phyloP scores from a whole-genome alignment of 2,797 vertebrate genomes.

The Cossypha niveicapilla region DNA sequence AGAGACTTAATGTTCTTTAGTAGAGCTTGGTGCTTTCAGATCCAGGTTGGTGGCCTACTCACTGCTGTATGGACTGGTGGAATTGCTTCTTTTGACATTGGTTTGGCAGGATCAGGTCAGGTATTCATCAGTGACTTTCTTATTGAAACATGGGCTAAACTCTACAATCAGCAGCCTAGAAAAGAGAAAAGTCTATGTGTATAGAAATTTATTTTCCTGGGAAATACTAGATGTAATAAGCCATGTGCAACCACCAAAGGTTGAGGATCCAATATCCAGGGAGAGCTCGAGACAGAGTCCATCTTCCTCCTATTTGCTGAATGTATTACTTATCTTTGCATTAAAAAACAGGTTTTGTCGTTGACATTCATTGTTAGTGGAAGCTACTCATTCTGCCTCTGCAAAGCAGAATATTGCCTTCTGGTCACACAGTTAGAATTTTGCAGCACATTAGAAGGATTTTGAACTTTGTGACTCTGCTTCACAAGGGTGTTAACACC shows the following conservation, averaged over 20 bases:
- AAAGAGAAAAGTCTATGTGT: neutral
- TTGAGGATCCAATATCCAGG: neutral
- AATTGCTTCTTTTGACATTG: neutral
- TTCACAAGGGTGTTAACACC: neutral
- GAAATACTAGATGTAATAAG: neutral
- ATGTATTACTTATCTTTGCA: neutral
- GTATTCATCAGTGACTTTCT: neutral
- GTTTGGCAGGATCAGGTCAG: neutral
- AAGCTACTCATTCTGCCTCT: neutral
- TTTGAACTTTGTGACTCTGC: neutral
- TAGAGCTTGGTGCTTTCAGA: neutral
- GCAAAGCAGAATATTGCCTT: neutral
- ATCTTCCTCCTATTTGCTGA: neutral
- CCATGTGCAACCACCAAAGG: neutral
- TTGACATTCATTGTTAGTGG: neutral
- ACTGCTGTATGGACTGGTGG: neutral
- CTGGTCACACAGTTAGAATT: neutral
- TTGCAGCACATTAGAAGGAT: conserved; percentile 10
- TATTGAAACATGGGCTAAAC: neutral
- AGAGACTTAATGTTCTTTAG: neutral
- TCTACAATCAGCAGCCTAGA: neutral
- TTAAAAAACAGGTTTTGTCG: neutral
- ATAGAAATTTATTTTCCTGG: neutral
- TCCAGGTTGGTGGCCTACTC: neutral
- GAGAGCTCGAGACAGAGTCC: neutral